These are phyloP conservation scores for Sminthurinus aureus DNA, from an alignment of 2,888 invertebrate genomes.

Conservation along the genomic window DNA sequence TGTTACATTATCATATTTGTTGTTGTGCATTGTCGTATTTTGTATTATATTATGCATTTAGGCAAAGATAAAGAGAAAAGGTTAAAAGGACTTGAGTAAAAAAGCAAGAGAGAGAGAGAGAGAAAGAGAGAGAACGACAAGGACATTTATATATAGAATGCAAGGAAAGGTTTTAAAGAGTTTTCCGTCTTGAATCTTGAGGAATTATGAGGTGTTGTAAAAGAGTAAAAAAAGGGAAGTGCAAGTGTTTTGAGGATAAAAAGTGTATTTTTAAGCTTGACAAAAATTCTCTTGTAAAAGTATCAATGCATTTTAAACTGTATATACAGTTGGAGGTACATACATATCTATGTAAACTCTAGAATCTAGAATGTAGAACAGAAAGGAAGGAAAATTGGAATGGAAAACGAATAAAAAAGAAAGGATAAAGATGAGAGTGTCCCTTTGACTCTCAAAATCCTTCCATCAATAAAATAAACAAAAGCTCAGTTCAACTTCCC, in stretches of 20 bases:
- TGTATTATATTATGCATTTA: neutral
- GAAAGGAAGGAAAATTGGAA: neutral
- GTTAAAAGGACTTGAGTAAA: neutral
- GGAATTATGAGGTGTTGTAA: slow-evolving; percentile 9
- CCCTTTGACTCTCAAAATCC: slow-evolving; percentile 16
- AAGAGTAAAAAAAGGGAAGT: slow-evolving; percentile 3
- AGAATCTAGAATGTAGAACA: neutral
- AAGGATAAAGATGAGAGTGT: slow-evolving; percentile 4
- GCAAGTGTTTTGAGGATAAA: neutral
- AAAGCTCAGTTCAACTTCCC: neutral
- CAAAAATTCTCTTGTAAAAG: neutral
- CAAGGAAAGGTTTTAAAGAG: neutral
- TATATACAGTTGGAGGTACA: neutral
- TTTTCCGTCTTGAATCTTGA: neutral
- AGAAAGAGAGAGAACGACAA: neutral
- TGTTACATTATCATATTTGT: neutral
- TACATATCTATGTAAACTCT: neutral
- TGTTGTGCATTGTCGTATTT: no score
- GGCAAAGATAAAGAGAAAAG: neutral
- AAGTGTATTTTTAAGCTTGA: neutral
- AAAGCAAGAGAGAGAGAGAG: neutral
- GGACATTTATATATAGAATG: neutral
- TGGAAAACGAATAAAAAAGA: neutral
- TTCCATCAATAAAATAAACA: slow-evolving; percentile 27
- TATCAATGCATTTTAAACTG: no score